Percentiles rank a stretch among this genome's conserved stretches.
phyloP scores from a whole-genome alignment of 2,888 invertebrate genomes.

The Zele albiditarsus region DNA sequence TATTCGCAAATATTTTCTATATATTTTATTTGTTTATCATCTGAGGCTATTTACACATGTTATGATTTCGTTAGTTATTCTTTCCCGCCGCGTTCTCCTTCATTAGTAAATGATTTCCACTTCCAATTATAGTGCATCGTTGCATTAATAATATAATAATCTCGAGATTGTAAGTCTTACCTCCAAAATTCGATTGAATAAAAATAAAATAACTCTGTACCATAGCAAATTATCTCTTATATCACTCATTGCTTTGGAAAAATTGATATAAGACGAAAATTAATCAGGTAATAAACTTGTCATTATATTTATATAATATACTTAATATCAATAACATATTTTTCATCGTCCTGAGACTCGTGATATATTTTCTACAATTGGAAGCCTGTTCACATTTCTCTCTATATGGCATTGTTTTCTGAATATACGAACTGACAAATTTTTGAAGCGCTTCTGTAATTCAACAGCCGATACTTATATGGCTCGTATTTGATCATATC shows the following conservation, averaged over 20 bases:
- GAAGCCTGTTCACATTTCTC: neutral
- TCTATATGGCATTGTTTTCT: neutral
- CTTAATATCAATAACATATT: neutral
- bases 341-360: neutral
- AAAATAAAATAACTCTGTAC: neutral
- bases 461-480: neutral
- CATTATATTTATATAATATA: neutral
- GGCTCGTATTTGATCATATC: neutral
- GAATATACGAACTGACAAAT: neutral
- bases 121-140: neutral
- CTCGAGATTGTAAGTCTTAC: neutral
- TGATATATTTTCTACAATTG: neutral
- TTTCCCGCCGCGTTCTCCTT: neutral
- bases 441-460: neutral
- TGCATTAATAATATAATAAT: neutral
- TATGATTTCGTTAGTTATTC: neutral
- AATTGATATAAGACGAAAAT: neutral
- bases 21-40: constrained; percentile 2
- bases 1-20: neutral
- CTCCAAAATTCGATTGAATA: neutral
- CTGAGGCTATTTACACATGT: constrained; percentile 8
- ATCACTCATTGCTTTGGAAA: neutral
- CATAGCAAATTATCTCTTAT: neutral
- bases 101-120: neutral
- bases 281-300: neutral